Evolutionary conservation across 2,113 vertebrate species (phyloP), one percentile per base, ranked within the genome.

Genomic region (Anarrhichthys ocellatus): DNA sequence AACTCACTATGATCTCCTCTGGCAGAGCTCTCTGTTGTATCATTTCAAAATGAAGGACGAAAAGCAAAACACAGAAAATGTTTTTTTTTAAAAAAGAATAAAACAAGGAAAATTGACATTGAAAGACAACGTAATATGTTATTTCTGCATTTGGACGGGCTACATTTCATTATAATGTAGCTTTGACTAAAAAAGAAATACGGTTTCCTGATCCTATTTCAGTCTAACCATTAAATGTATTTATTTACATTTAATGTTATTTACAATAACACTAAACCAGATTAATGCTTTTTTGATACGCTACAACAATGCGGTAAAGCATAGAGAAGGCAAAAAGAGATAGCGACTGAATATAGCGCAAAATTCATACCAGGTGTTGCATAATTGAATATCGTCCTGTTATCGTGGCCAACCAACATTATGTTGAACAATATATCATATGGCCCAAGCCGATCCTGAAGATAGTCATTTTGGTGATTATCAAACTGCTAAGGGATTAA

Each of bases 1-100:
- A 64, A 69, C 77, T 81, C 74, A 15, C 54, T 79, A 22, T 54
- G 62, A 50, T 79, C 58, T 76, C 50, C 27, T 83, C 82, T 75
- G 80, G 66, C 86, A 83, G 36, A 48, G 40, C 64, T 62, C 22
- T 42, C 36, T 6, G 22, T 14, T 46, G 62, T 27, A 18, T 74
- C 17, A 46, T 87, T 63, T 74, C 6, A 63, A 71, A 67, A 71
- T 73, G 29, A 89, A 81, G 69, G 84, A 56, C 75, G 58, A 34
- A 61, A 61, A 56, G 24, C 7, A 36, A 50, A 27, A 54, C 15
- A 27, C 34, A 29, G 9, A 54, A 42, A 24, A 20, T 29, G 63
- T 38, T 32, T 27, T 42, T 13, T 34, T 34, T 34, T n/a, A 29
- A 29, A 29, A 2, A 29, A 29, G 29, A 29, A 29, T 29, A 29